Evolutionary conservation across 2,888 invertebrate genomes (phyloP).

Genomic region (Hyles lineata): DNA sequence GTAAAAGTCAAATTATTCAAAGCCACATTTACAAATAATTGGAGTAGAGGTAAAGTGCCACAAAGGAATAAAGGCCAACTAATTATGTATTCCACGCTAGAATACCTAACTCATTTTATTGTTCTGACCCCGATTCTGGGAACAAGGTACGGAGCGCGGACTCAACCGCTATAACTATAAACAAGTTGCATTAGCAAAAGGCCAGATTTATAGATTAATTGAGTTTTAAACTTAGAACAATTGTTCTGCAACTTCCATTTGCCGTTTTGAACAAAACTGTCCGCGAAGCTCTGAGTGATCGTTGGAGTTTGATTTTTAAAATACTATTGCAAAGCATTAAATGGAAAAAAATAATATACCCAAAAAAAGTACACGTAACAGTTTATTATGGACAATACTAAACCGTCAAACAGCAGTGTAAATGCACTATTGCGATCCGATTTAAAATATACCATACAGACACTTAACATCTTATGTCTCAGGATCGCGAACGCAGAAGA

Average conservation of each 20-base stretch:
- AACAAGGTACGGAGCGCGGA: not conserved
- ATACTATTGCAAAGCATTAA: not conserved
- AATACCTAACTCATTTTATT: slow-evolving; percentile 29
- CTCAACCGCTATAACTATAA: slow-evolving; percentile 14
- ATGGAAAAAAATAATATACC: not conserved
- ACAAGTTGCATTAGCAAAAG: slow-evolving; percentile 26
- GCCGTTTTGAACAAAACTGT: not conserved
- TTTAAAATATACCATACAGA: no score
- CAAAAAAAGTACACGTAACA: no score
- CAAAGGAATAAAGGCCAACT: slow-evolving; percentile 11
- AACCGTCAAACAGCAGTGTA: no score
- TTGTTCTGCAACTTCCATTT: not conserved
- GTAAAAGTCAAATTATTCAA: slow-evolving; percentile 1
- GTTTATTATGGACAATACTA: no score
- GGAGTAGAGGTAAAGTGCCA: slow-evolving; percentile 3
- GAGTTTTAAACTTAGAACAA: slow-evolving; percentile 10
- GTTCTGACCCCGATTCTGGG: slow-evolving; percentile 22
- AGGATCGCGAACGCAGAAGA: no score
- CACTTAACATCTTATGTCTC: no score
- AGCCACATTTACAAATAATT: slow-evolving; percentile 8
- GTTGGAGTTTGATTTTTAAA: not conserved
- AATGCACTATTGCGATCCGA: no score
- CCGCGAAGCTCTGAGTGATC: not conserved
- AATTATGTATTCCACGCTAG: slow-evolving; percentile 21
- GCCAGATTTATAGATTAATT: slow-evolving; percentile 28